Evolutionary conservation across 2,797 vertebrate species (phyloP).

Genomic region (Poeciliopsis turneri): DNA sequence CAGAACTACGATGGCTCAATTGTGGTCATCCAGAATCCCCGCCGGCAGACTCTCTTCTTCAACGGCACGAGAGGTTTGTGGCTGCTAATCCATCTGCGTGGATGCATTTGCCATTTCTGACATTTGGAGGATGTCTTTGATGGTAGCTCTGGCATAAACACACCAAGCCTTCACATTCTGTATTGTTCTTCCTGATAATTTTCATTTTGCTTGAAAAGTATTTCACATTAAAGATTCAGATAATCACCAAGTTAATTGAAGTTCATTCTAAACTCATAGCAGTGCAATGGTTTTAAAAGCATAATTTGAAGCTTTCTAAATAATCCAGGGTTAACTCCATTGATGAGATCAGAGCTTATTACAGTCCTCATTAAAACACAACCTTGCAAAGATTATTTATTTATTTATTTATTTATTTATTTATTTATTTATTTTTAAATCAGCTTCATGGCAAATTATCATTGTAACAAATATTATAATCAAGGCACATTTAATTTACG

Average conservation of each 20-base stretch:
- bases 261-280: slow-evolving; percentile 50
- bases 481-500: slow-evolving; percentile 44
- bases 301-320: slow-evolving; percentile 47
- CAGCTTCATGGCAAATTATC: slow-evolving; percentile 50
- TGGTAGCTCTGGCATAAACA: slow-evolving; percentile 55
- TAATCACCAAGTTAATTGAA: slow-evolving; percentile 64
- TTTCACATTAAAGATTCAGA: slow-evolving; percentile 67
- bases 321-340: slow-evolving; percentile 66
- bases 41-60: slow-evolving; percentile 93
- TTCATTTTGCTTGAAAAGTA: slow-evolving; percentile 56
- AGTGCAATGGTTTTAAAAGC: slow-evolving; percentile 44
- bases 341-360: slow-evolving; percentile 69
- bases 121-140: slow-evolving; percentile 46
- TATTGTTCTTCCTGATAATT: slow-evolving; percentile 52
- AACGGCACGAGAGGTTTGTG: slow-evolving; percentile 89
- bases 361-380: slow-evolving; percentile 63
- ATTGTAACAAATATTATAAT: slow-evolving; percentile 65
- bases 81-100: slow-evolving; percentile 25
- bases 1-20: slow-evolving; percentile 95
- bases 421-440: no score
- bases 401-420: no score
- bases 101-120: slow-evolving; percentile 33
- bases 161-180: slow-evolving; percentile 45
- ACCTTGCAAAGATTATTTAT: slow-evolving; percentile 55
- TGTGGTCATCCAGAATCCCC: slow-evolving; percentile 94